Base-by-base conservation (phyloP, 2,113 vertebrate species). In the Oryzias curvinotus region DNA sequence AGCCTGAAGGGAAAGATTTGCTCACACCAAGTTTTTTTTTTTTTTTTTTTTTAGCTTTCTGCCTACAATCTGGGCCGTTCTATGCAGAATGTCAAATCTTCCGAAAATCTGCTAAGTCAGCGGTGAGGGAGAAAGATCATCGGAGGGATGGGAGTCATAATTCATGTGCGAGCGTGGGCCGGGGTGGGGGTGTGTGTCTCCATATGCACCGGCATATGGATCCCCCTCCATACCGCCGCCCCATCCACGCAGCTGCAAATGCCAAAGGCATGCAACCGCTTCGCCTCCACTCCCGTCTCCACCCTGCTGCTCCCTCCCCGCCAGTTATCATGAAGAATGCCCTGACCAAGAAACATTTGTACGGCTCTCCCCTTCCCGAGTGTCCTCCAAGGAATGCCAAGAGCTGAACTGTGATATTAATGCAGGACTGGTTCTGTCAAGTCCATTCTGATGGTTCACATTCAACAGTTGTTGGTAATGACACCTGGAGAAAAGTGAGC, bases 81-180 rank as follows among this genome's bases (percentile, higher is more conserved):
- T 23, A 23, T 23, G 21, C 21, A 23, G 21, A 23, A 23, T 23
- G 21, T 23, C 21, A 23, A 3, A 23, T 23, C 21, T 23, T 23
- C 3, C 2, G 21, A 23, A 23, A 23, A 23, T 23, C 21, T 3
- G 2, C 21, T 23, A 59, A 62, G 3, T 13, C 18, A 25, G 41
- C 17, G 18, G 28, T n/a, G 21, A 59, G 47, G 57, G 58, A 63
- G 49, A 77, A 44, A 8, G 8, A 54, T 49, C 45, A 16, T 75
- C 61, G 65, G 55, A 61, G 62, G 48, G 75, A 69, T 49, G 15
- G 79, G 76, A 88, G 75, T 80, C 81, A 83, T 84, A 75, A 83
- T 66, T 69, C 74, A 64, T 72, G 59, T 54, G 53, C 62, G 61
- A 74, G 77, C 73, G 69, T 23, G 14, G 51, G 54, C 48, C 72